Conservation (phyloP, 2,797 vertebrate species). For the Sebastes glaucus region DNA sequence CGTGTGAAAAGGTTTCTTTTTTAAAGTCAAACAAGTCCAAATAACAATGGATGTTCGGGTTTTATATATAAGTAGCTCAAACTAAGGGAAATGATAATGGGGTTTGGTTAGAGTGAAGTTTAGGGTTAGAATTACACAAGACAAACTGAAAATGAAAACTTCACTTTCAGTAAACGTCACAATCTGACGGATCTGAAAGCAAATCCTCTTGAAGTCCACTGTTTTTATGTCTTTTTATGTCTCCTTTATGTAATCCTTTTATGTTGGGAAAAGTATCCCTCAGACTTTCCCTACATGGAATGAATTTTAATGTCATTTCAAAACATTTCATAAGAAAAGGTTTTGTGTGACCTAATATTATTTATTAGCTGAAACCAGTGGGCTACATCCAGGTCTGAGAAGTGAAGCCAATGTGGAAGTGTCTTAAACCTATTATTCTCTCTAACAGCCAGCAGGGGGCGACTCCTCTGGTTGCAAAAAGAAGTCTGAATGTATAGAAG, state of each 20-base stretch:
- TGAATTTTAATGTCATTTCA: constrained; percentile 38
- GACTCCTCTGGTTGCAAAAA: too few species aligned
- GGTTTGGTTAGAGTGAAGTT: not conserved
- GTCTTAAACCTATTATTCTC: too few species aligned
- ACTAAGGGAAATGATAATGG: not conserved
- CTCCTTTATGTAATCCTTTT: constrained; percentile 19
- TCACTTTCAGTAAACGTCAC: constrained; percentile 3
- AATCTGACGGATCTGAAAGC: constrained; percentile 23
- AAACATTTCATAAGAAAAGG: constrained; percentile 39
- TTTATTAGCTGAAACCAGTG: constrained; percentile 6
- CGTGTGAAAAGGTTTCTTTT: not conserved
- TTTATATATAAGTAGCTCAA: not conserved
- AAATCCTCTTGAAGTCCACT: constrained; percentile 38
- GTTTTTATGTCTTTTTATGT: constrained; percentile 29
- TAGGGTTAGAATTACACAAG: not conserved
- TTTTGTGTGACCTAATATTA: constrained; percentile 37
- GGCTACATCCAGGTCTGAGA: too few species aligned
- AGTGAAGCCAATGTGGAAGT: too few species aligned
- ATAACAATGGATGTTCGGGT: not conserved
- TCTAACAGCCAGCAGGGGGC: too few species aligned
- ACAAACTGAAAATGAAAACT: constrained; percentile 17
- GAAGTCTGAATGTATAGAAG: too few species aligned
- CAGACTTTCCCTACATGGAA: not conserved
- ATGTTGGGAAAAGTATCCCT: constrained; percentile 1
- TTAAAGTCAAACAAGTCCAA: constrained; percentile 17